Evolutionary conservation across 1,140 invertebrate species (phyloP).

Genomic region (Hyphantria cunea): DNA sequence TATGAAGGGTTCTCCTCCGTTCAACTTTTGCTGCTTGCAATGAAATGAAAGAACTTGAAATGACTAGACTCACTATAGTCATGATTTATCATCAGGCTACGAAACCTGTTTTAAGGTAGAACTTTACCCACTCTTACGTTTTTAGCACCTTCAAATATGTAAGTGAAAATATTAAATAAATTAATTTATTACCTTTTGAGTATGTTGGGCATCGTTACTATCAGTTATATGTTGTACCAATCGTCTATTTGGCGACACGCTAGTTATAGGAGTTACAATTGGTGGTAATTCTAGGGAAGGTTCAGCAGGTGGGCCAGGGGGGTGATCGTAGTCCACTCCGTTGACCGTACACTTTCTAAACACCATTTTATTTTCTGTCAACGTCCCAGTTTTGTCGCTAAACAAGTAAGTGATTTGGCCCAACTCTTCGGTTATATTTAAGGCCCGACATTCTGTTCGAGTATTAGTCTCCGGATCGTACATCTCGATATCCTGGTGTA

Average conservation of each 20-base stretch:
- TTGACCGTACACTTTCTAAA: constrained; percentile 95
- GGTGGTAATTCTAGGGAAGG: constrained; percentile 77
- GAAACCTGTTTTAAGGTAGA: too few relatives aligned
- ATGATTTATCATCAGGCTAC: too few relatives aligned
- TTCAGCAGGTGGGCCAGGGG: constrained; percentile 83
- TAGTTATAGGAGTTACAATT: constrained; percentile 82
- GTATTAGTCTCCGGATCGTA: constrained; percentile 93
- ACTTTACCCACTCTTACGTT: too few relatives aligned
- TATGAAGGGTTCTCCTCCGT: too few relatives aligned
- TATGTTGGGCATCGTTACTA: constrained; percentile 66
- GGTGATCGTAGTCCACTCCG: constrained; percentile 94
- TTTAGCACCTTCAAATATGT: too few relatives aligned
- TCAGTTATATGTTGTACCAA: constrained; percentile 84
- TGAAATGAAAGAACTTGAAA: too few relatives aligned
- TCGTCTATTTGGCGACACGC: constrained; percentile 83
- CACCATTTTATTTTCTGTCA: constrained; percentile 99
- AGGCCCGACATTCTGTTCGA: constrained; percentile 94
- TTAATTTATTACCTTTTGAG: constrained; percentile 57
- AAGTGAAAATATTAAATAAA: too few relatives aligned
- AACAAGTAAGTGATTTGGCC: constrained; percentile 98
- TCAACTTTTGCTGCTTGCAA: too few relatives aligned
- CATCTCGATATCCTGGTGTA: constrained; percentile 94
- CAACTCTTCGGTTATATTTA: constrained; percentile 98
- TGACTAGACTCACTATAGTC: too few relatives aligned
- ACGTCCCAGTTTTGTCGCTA: constrained; percentile 98